Evolutionary conservation across 1,140 invertebrate genomes (phyloP).

Genomic region (Dinothrombium tinctorium): DNA sequence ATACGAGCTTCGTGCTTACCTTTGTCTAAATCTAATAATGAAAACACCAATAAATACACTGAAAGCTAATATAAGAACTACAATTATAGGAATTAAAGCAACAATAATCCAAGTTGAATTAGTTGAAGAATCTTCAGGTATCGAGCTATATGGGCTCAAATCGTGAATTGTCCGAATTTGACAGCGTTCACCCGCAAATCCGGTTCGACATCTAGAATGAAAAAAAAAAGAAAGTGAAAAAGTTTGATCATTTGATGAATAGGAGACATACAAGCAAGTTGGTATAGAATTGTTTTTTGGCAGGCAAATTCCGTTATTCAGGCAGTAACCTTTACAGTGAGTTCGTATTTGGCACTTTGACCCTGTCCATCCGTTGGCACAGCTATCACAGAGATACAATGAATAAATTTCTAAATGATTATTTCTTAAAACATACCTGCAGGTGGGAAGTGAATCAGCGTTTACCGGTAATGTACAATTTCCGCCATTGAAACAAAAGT

Average conservation of each 20-base stretch:
- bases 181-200: slow-evolving; percentile 20
- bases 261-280: slow-evolving; percentile 22
- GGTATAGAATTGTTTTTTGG: slow-evolving; percentile 14
- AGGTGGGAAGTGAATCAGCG: slow-evolving; percentile 16
- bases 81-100: background rate
- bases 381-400: slow-evolving; percentile 24
- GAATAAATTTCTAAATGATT: background rate
- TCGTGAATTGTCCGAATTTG: slow-evolving; percentile 11
- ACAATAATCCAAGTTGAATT: background rate
- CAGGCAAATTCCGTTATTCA: slow-evolving; percentile 31
- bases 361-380: slow-evolving; percentile 32
- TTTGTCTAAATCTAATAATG: background rate
- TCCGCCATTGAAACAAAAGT: slow-evolving; percentile 29
- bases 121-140: background rate
- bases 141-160: background rate
- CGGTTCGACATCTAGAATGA: slow-evolving; percentile 19
- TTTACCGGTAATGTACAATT: slow-evolving; percentile 7
- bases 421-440: slow-evolving; percentile 19
- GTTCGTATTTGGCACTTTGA: slow-evolving; percentile 26
- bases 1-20: too few species aligned
- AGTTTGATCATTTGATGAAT: slow-evolving; percentile 14
- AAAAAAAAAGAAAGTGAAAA: background rate
- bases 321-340: slow-evolving; percentile 29
- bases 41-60: background rate
- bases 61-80: background rate